Conservation (phyloP, 2,888 invertebrate genomes). For the Dolichomitus sp. region DNA sequence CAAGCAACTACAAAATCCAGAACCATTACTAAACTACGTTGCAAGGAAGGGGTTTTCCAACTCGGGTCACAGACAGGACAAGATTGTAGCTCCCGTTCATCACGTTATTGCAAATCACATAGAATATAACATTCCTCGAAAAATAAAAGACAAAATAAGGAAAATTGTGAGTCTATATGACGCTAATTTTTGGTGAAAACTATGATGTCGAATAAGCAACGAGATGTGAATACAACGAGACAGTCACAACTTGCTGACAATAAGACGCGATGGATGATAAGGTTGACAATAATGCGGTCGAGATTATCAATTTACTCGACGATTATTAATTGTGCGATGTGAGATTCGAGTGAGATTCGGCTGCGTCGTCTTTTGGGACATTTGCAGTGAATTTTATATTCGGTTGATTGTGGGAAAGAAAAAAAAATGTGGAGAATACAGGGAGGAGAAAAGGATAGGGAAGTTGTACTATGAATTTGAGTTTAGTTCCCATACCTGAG, state of each 20-base stretch:
- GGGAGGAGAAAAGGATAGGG: constrained; percentile 53
- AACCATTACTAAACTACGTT: constrained; percentile 62
- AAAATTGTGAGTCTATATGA: constrained; percentile 29
- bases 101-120: constrained; percentile 46
- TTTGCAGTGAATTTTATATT: neutral
- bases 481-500: constrained; percentile 80
- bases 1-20: constrained; percentile 67
- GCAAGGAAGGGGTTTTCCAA: constrained; percentile 30
- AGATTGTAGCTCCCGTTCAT: constrained; percentile 29
- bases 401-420: neutral
- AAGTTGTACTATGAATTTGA: constrained; percentile 63
- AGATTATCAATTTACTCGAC: neutral
- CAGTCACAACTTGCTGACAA: constrained; percentile 26
- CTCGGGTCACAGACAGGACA: constrained; percentile 22
- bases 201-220: constrained; percentile 42
- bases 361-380: neutral
- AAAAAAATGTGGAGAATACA: constrained; percentile 11
- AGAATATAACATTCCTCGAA: constrained; percentile 53
- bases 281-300: neutral
- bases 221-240: constrained; percentile 42
- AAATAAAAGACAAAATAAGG: constrained; percentile 10
- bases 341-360: constrained; percentile 4
- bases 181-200: constrained; percentile 41
- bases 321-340: constrained; percentile 1
- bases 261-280: neutral